A percentile compares a stretch with the other conserved stretches of the same genome.
Conservation (phyloP, 1,140 invertebrate species). For the Prorops nasuta region DNA sequence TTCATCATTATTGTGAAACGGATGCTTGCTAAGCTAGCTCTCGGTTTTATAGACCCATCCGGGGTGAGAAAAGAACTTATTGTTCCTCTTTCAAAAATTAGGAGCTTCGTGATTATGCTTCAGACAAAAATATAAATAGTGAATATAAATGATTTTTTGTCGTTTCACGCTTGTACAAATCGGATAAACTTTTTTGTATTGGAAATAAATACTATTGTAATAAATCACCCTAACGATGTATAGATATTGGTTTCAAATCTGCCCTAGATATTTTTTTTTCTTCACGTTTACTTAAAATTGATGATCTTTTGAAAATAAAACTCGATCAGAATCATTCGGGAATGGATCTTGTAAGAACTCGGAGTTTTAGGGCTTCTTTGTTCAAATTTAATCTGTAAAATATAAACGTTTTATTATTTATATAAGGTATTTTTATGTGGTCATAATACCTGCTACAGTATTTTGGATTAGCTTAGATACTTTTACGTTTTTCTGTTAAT, state of each 20-base stretch:
- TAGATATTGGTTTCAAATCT: too few species aligned
- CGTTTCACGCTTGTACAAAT: neutral
- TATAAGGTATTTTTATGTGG: constrained; percentile 48
- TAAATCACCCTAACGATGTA: neutral
- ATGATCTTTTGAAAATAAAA: too few species aligned
- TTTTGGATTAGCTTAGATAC: constrained; percentile 54
- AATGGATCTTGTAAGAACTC: constrained; percentile 5
- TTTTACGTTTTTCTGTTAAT: too few species aligned
- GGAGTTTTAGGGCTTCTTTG: constrained; percentile 23
- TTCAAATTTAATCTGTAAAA: constrained; percentile 42
- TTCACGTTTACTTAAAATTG: too few species aligned
- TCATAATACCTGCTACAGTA: constrained; percentile 56
- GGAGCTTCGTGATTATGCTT: neutral
- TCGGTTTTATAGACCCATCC: too few species aligned
- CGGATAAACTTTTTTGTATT: neutral
- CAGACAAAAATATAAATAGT: neutral
- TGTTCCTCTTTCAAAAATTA: too few species aligned
- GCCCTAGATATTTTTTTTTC: too few species aligned
- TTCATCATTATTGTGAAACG: too few species aligned
- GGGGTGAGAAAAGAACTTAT: too few species aligned
- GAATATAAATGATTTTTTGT: neutral
- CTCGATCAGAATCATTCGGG: too few species aligned
- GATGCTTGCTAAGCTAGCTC: too few species aligned
- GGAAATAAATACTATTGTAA: neutral
- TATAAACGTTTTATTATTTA: constrained; percentile 46